phyloP scores from a whole-genome alignment of 2,888 invertebrate genomes.

The Clusia tigrina region DNA sequence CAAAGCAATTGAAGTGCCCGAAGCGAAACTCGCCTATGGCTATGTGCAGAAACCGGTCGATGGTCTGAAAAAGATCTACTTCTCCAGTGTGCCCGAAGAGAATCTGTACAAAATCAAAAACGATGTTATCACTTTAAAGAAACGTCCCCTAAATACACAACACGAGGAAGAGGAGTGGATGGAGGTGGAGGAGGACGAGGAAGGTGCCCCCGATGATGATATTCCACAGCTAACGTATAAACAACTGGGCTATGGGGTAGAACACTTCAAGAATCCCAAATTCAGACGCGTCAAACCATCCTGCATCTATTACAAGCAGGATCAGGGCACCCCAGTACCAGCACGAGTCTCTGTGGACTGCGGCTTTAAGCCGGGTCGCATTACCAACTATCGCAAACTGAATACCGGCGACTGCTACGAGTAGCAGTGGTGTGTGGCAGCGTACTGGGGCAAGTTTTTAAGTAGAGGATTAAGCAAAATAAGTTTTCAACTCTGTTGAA shows the following conservation, averaged over 20 bases:
- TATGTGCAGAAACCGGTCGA: constrained; percentile 66
- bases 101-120: constrained; percentile 66
- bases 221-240: constrained; percentile 58
- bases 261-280: constrained; percentile 56
- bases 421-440: neutral
- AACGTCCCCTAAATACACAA: constrained; percentile 37
- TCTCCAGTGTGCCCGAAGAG: constrained; percentile 66
- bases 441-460: no score
- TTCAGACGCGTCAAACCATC: constrained; percentile 17
- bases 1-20: constrained; percentile 63
- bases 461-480: no score
- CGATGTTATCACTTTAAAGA: constrained; percentile 66
- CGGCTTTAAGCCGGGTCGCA: constrained; percentile 52
- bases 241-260: constrained; percentile 65
- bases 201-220: constrained; percentile 35
- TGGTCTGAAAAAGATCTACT: constrained; percentile 47
- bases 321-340: constrained; percentile 32
- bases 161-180: constrained; percentile 41
- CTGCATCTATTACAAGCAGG: constrained; percentile 20
- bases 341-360: constrained; percentile 48
- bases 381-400: constrained; percentile 42
- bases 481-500: neutral
- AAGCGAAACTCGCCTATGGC: constrained; percentile 67
- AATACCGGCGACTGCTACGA: neutral
- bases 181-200: constrained; percentile 46